phyloP scores from a whole-genome alignment of 2,797 vertebrate species.

The Pogonophryne albipinna region DNA sequence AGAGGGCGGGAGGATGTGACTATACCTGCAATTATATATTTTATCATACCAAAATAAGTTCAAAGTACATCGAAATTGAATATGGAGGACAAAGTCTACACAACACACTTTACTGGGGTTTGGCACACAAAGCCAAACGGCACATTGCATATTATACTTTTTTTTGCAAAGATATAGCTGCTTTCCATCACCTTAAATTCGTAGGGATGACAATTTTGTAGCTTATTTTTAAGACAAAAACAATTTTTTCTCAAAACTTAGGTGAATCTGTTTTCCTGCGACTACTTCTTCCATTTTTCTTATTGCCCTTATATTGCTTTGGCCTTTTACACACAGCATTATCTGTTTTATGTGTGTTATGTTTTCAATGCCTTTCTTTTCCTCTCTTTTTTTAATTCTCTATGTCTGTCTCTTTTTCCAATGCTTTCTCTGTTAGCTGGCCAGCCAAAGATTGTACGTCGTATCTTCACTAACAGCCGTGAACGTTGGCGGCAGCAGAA shows the following conservation, averaged over 20 bases:
- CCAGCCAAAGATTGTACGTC: constrained; percentile 92
- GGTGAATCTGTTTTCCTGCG: constrained; percentile 20
- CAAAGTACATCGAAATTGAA: constrained; percentile 36
- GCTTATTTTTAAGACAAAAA: not conserved
- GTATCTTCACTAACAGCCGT: constrained; percentile 94
- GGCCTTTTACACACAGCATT: constrained; percentile 14
- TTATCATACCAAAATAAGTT: constrained; percentile 58
- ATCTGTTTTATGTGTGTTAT: constrained; percentile 23
- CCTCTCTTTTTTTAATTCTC: constrained; percentile 14
- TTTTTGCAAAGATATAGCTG: constrained; percentile 11
- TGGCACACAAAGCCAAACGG: constrained; percentile 16
- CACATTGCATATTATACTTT: constrained; percentile 2
- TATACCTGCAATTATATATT: constrained; percentile 77
- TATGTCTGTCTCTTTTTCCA: constrained; percentile 15
- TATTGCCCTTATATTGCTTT: constrained; percentile 16
- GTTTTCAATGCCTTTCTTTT: not conserved
- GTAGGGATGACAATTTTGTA: constrained; percentile 39
- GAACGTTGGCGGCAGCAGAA: constrained; percentile 85
- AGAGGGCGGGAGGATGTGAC: constrained; percentile 74
- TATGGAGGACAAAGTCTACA: not conserved
- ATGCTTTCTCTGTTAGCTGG: constrained; percentile 67
- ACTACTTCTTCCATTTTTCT: constrained; percentile 11
- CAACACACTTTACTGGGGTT: constrained; percentile 7
- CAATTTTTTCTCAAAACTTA: constrained; percentile 8
- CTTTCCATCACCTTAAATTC: constrained; percentile 14